Evolutionary conservation across 2,113 vertebrate genomes (phyloP), one percentile per base, ranked within the genome.

Genomic region (Nansenia antarctica): DNA sequence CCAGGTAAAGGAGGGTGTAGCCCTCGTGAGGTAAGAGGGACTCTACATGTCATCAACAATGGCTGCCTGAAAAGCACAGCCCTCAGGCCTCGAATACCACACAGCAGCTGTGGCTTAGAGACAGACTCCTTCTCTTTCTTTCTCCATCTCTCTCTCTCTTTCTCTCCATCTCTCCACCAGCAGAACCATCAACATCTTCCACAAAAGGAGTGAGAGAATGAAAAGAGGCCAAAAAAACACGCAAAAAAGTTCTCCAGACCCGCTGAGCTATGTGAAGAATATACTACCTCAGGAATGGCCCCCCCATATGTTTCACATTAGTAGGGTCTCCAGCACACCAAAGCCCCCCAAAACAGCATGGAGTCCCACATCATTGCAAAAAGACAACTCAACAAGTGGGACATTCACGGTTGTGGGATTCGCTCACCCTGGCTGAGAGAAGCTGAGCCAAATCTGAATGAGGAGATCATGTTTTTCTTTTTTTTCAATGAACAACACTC

Each of bases 271-370:
- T 58, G 29, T 30, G 4, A n/a, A 27, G 55, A n/a, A 47, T 39
- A 63, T 65, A 65, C 32, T 24, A 55, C 72, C 63, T 72, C 24
- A 70, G 70, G 55, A 77, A 71, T 60, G 70, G 54, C 67, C 65
- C 65, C 65, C 65, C 74, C 83, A 86, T 86, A 70, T 90, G 87
- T 78, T 87, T 86, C 80, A 73, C 80, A 90, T 89, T 86, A 86
- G 37, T 77, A 79, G 76, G 70, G 65, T 80, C 77, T 72, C 72
- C 57, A 64, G 78, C 22, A 32, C 61, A 67, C 63, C 34, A 72
- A 24, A 76, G 61, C 45, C 67, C 45, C 67, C 65, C 70, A 78
- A 69, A 70, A 69, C 53, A 79, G 62, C 67, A 70, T 80, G 68
- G 71, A 81, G 76, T 67, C 80, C 79, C 58, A 76, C 83, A 86